Percentiles rank a stretch among this genome's conserved stretches.
These are phyloP conservation scores for Asbolus verrucosus DNA, from an alignment of 1,140 invertebrate species.

Conservation along the genomic window DNA sequence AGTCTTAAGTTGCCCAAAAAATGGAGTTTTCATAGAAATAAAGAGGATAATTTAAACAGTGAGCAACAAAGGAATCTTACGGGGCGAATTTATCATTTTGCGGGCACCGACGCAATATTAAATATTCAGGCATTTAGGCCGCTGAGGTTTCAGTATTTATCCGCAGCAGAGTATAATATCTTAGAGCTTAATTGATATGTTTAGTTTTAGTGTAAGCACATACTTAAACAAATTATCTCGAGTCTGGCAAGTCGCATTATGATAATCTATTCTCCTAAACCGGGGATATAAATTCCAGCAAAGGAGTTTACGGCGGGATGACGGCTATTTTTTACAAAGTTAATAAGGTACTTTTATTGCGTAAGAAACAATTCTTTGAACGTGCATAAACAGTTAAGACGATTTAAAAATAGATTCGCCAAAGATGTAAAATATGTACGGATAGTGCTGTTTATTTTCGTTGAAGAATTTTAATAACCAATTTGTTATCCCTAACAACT, in stretches of 20 bases:
- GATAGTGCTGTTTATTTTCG: conserved; percentile 24
- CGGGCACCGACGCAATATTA: background rate
- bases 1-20: background rate
- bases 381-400: background rate
- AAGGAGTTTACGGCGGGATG: too few relatives aligned
- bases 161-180: conserved; percentile 11
- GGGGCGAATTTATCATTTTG: conserved; percentile 15
- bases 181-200: background rate
- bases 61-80: background rate
- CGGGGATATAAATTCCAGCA: too few relatives aligned
- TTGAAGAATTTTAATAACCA: conserved; percentile 31
- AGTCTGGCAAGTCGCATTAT: too few relatives aligned
- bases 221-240: too few relatives aligned
- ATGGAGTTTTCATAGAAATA: conserved; percentile 2
- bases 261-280: too few relatives aligned
- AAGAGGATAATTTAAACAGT: background rate
- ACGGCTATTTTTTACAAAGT: too few relatives aligned
- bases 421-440: conserved; percentile 15
- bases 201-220: background rate
- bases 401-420: conserved; percentile 23
- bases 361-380: conserved; percentile 6
- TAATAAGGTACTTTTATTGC: too few relatives aligned
- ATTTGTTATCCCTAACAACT: conserved; percentile 19
- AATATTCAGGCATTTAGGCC: conserved; percentile 19
- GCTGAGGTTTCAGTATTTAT: background rate